A percentile compares a stretch with the other conserved stretches of the same genome.
Evolutionary conservation across 2,888 invertebrate species (phyloP).

Genomic region (Drosophila setosimentum): DNA sequence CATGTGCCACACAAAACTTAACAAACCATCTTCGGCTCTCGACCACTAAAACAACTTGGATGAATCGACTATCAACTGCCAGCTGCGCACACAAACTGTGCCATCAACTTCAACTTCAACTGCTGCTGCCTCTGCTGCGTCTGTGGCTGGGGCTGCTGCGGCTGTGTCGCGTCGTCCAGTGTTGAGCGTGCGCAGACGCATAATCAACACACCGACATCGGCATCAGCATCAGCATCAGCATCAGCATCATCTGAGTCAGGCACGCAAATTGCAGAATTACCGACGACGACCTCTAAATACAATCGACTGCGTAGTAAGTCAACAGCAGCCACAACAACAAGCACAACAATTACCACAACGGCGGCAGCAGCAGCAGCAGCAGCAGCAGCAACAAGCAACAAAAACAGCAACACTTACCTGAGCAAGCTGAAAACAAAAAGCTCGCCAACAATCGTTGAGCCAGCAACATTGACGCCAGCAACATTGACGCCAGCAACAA

Average conservation of each 20-base stretch:
- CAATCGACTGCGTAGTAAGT: slow-evolving; percentile 69
- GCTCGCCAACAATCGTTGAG: slow-evolving; percentile 35
- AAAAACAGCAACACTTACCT: slow-evolving; percentile 41
- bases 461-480: slow-evolving; percentile 35
- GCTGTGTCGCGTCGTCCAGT: slow-evolving; percentile 80
- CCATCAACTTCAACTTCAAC: slow-evolving; percentile 51
- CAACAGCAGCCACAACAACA: slow-evolving; percentile 40
- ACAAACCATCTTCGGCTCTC: slow-evolving; percentile 3
- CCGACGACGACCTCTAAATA: slow-evolving; percentile 73
- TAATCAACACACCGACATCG: slow-evolving; percentile 68
- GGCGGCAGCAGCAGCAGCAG: slow-evolving; percentile 31
- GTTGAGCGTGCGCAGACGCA: slow-evolving; percentile 82
- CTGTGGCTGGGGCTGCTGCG: slow-evolving; percentile 25
- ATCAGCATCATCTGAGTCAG: slow-evolving; percentile 40
- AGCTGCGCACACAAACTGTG: slow-evolving; percentile 61
- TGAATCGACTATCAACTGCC: slow-evolving; percentile 33
- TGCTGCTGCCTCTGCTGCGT: slow-evolving; percentile 54
- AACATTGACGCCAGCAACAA: slow-evolving; percentile 58
- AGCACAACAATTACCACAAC: slow-evolving; percentile 48
- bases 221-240: no score
- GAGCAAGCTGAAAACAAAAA: slow-evolving; percentile 61
- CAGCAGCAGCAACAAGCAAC: slow-evolving; percentile 29
- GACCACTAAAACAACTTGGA: slow-evolving; percentile 2
- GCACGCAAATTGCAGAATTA: slow-evolving; percentile 62
- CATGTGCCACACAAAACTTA: slow-evolving; percentile 28